These are phyloP conservation scores for Myxocyprinus asiaticus DNA, from an alignment of 2,113 vertebrate genomes.

Conservation along the genomic window DNA sequence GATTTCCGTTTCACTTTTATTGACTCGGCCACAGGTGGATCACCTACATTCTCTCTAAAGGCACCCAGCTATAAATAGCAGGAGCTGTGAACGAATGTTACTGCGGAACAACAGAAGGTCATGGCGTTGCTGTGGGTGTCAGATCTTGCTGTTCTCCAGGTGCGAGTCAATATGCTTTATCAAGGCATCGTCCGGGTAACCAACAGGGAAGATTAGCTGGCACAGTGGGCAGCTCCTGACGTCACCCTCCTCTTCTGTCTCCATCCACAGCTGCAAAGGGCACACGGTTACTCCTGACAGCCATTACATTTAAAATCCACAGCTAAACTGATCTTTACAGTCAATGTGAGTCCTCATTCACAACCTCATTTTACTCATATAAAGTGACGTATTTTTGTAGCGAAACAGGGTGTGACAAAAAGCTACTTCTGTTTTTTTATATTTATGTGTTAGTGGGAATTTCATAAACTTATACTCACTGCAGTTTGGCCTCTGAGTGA, in stretches of 20 bases:
- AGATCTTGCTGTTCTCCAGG: slow-evolving; percentile 99
- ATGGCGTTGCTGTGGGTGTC: slow-evolving; percentile 63
- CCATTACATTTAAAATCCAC: not conserved
- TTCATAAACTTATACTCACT: too few species aligned
- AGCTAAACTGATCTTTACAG: too few species aligned
- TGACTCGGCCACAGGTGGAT: slow-evolving; percentile 5
- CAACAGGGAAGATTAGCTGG: slow-evolving; percentile 93
- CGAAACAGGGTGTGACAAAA: too few species aligned
- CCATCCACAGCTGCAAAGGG: slow-evolving; percentile 88
- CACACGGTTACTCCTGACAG: slow-evolving; percentile 14
- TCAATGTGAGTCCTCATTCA: too few species aligned
- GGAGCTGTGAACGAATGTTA: slow-evolving; percentile 27
- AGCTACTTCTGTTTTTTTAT: too few species aligned
- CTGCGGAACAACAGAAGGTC: slow-evolving; percentile 3
- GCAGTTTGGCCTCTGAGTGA: too few species aligned
- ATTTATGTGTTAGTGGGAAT: too few species aligned
- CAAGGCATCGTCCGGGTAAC: slow-evolving; percentile 94
- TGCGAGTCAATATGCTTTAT: slow-evolving; percentile 99
- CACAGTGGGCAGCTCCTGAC: slow-evolving; percentile 95
- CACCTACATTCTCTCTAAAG: slow-evolving; percentile 6
- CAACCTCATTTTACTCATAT: too few species aligned
- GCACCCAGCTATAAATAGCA: slow-evolving; percentile 26
- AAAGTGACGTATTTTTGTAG: too few species aligned
- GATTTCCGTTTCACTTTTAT: not conserved
- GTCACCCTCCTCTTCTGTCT: slow-evolving; percentile 93